A percentile compares a stretch with the other conserved stretches of the same genome.
Conservation (phyloP, 2,888 invertebrate genomes). For the Germaria angustata region DNA sequence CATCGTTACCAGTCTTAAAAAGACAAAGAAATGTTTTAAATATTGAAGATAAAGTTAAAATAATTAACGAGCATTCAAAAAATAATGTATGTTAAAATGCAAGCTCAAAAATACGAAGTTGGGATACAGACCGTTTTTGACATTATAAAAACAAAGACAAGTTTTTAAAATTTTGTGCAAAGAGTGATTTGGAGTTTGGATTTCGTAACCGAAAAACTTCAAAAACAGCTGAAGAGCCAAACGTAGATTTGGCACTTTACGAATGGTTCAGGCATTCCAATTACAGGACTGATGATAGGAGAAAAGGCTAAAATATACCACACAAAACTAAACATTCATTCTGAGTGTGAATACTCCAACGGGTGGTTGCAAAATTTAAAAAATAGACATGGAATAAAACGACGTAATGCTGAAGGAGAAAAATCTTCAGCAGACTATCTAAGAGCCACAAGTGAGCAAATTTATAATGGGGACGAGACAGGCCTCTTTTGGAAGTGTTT, state of each 20-base stretch:
- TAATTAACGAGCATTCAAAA: slow-evolving; percentile 31
- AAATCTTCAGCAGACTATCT: slow-evolving; percentile 10
- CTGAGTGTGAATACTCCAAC: slow-evolving; percentile 30
- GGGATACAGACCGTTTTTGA: background rate
- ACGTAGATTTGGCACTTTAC: slow-evolving; percentile 37
- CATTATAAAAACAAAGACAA: slow-evolving; percentile 10
- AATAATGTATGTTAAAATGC: slow-evolving; percentile 3
- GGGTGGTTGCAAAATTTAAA: slow-evolving; percentile 42
- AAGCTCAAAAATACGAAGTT: background rate
- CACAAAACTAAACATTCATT: slow-evolving; percentile 39
- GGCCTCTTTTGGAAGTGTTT: slow-evolving; percentile 27
- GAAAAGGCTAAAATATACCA: slow-evolving; percentile 43
- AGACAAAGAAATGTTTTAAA: slow-evolving; percentile 29
- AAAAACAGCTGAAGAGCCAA: slow-evolving; percentile 1
- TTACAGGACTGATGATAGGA: slow-evolving; percentile 14
- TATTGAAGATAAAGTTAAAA: slow-evolving; percentile 38
- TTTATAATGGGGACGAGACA: slow-evolving; percentile 38
- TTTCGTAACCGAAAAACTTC: background rate
- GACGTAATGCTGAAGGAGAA: slow-evolving; percentile 17
- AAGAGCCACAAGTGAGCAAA: slow-evolving; percentile 23
- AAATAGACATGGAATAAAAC: slow-evolving; percentile 21
- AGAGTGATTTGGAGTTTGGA: slow-evolving; percentile 1
- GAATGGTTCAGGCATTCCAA: slow-evolving; percentile 32
- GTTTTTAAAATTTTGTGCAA: slow-evolving; percentile 28
- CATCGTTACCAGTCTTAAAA: slow-evolving; percentile 30